These are phyloP conservation scores for Heterodera schachtii DNA, from an alignment of 1,140 invertebrate species.

Conservation along the genomic window DNA sequence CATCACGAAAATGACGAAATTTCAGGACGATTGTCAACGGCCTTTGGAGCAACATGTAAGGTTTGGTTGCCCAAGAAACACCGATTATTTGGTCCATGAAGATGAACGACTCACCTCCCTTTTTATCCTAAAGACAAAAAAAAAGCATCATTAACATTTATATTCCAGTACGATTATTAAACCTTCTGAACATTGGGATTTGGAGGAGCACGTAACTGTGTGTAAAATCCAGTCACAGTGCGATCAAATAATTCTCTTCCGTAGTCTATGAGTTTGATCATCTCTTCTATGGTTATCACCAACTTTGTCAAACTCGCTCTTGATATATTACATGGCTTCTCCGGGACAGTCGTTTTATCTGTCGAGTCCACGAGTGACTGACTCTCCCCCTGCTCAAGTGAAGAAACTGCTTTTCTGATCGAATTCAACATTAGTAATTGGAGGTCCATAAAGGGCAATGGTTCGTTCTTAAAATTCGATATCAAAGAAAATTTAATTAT, in stretches of 20 bases:
- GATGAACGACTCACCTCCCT: constrained; percentile 2
- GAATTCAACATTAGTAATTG: neutral
- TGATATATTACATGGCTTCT: constrained; percentile 8
- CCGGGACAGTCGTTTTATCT: neutral
- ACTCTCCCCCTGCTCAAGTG: neutral
- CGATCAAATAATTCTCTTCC: constrained; percentile 19
- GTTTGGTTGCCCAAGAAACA: constrained; percentile 11
- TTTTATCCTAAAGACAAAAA: neutral
- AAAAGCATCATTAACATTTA: neutral
- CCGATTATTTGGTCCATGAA: constrained; percentile 26
- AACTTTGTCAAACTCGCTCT: constrained; percentile 10
- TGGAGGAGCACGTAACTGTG: constrained; percentile 19
- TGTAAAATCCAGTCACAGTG: constrained; percentile 10
- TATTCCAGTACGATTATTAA: too few relatives aligned
- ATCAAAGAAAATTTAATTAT: neutral
- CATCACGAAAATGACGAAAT: constrained; percentile 26
- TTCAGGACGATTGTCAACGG: constrained; percentile 17
- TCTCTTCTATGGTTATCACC: constrained; percentile 17
- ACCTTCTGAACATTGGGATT: constrained; percentile 18
- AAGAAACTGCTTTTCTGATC: neutral
- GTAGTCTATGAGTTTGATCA: constrained; percentile 17
- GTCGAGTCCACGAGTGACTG: neutral
- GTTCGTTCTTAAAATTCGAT: neutral
- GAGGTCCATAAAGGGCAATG: neutral
- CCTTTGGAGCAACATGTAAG: constrained; percentile 14